Base-by-base conservation (phyloP, 2,888 invertebrate species). In the Euspilapteryx auroguttella region DNA sequence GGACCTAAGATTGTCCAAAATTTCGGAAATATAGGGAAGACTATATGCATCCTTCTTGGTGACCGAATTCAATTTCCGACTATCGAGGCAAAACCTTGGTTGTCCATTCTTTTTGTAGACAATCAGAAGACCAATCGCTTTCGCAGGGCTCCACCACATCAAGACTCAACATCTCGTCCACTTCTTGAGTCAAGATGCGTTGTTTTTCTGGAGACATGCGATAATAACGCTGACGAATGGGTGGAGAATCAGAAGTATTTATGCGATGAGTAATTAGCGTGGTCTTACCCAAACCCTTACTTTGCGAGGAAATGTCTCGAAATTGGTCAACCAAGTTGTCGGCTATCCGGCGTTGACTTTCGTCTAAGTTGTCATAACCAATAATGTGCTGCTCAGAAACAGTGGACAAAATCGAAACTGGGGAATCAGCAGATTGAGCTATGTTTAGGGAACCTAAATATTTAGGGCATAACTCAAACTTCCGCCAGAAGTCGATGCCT, bases 161-260 rank as follows among this genome's bases (percentile, higher is more conserved):
- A 8, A 27, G 5, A 3, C 21, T 9, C 2, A 27, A 12, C 11
- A 21, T 7, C n/a, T 24, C 27, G 14, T n/a, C 11, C n/a, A 22
- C n/a, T 21, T 17, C 8, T 25, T 7, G 15, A 2, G 11, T 10
- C n/a, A 20, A n/a, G 2, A 34, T 34, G 4, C 29, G 17, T 23
- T 34, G 35, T 25, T 38, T 38, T 24, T 35, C 37, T 1, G 37
- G 38, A 3, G 40, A 38, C 27, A 40, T 27, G 2, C 36, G 11
- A 20, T 38, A 38, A 13, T 32, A 35, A 6, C 40, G 24, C 13
- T 42, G 41, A 6, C 36, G 17, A n/a, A 42, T 37, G 8, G 42
- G 42, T n/a, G n/a, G 4, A 4, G 34, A 20, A 15, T 40, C 32
- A 1, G 42, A 42, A 3, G 44, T 45, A 27, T 42, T 34, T 9